These are phyloP conservation scores for Elgonia sp. DNA, from an alignment of 2,888 invertebrate species.

Conservation along the genomic window DNA sequence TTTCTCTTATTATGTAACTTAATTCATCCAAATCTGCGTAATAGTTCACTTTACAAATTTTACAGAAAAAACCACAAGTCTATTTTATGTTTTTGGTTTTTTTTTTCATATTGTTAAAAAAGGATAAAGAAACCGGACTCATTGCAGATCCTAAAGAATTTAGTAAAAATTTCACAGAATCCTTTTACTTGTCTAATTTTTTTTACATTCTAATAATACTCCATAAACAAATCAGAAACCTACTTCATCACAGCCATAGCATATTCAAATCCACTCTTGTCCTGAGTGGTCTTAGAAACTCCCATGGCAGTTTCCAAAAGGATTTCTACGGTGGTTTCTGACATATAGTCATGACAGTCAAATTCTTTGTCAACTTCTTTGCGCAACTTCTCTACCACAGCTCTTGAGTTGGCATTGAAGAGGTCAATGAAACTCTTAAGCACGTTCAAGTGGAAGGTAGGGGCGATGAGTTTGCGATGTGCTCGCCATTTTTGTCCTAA, in stretches of 20 bases:
- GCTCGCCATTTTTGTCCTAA: constrained; percentile 95
- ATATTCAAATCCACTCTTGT: constrained; percentile 94
- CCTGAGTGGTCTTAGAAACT: constrained; percentile 94
- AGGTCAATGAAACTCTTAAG: constrained; percentile 95
- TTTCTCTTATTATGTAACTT: too few species aligned
- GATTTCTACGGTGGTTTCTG: constrained; percentile 94
- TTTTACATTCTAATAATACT: too few species aligned
- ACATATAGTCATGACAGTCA: constrained; percentile 95
- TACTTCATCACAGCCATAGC: constrained; percentile 95
- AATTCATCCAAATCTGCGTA: too few species aligned
- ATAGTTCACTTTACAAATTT: too few species aligned
- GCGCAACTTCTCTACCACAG: constrained; percentile 92
- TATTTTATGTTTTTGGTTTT: too few species aligned
- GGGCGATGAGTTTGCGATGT: constrained; percentile 95
- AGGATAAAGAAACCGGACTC: too few species aligned
- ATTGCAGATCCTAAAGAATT: too few species aligned
- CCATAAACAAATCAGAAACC: constrained; percentile 70
- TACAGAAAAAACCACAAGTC: too few species aligned
- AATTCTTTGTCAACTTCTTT: constrained; percentile 90
- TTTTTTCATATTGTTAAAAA: too few species aligned
- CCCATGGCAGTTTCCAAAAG: constrained; percentile 96
- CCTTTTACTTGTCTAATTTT: too few species aligned
- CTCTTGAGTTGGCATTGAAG: constrained; percentile 94
- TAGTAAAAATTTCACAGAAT: too few species aligned
- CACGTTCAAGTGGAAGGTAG: constrained; percentile 95